Percentiles rank a stretch among this genome's conserved stretches.
These are phyloP conservation scores for Mugil cephalus DNA, from an alignment of 2,113 vertebrate genomes.

Conservation along the genomic window DNA sequence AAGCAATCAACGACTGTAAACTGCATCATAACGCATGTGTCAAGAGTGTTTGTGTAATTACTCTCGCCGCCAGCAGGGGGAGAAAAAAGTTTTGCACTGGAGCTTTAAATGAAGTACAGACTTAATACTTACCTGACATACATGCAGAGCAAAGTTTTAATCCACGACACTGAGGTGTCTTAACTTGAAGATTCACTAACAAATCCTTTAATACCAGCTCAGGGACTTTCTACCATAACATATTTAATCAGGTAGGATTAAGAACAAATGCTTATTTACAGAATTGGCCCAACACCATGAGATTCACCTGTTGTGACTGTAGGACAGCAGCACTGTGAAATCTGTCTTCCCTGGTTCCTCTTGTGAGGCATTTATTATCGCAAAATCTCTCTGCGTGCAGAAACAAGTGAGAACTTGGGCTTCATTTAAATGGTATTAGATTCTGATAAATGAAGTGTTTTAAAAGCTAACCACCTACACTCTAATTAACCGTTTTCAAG, in stretches of 20 bases:
- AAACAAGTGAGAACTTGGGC: background rate
- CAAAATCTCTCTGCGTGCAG: slow-evolving; percentile 3
- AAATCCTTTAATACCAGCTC: slow-evolving; percentile 64
- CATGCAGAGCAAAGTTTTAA: slow-evolving; percentile 30
- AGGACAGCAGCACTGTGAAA: slow-evolving; percentile 26
- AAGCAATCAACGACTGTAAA: too few relatives aligned
- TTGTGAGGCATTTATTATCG: background rate
- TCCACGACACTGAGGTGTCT: slow-evolving; percentile 34
- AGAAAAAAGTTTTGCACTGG: too few relatives aligned
- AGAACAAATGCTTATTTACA: slow-evolving; percentile 67
- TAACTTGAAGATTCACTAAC: slow-evolving; percentile 31
- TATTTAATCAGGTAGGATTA: slow-evolving; percentile 69
- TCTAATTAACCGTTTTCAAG: slow-evolving; percentile 26
- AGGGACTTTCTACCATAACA: slow-evolving; percentile 52
- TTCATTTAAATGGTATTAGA: slow-evolving; percentile 15
- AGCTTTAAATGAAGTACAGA: too few relatives aligned
- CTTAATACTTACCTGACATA: background rate
- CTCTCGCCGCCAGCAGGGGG: too few relatives aligned
- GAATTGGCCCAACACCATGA: slow-evolving; percentile 46
- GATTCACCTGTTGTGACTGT: slow-evolving; percentile 55
- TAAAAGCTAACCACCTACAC: background rate
- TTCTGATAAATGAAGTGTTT: slow-evolving; percentile 7
- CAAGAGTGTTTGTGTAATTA: too few relatives aligned
- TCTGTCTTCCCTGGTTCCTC: slow-evolving; percentile 5
- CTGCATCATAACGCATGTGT: too few relatives aligned